Base-by-base conservation (phyloP, 2,113 vertebrate species). In the Eonycteris spelaea region DNA sequence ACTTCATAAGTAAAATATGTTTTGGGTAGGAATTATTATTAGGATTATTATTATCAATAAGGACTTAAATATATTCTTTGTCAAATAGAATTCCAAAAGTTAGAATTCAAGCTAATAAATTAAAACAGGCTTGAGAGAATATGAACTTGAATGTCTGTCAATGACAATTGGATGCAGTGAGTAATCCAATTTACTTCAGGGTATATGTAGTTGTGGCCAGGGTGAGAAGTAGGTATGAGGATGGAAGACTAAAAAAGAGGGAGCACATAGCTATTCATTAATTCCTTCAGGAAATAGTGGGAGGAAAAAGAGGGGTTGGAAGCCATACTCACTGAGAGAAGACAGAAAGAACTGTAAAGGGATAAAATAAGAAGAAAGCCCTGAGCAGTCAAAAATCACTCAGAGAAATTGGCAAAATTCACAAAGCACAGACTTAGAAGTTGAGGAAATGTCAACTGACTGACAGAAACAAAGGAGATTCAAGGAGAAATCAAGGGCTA, bases 91-190 rank as follows among this genome's bases (percentile, higher is more conserved):
- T 93, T 53, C 91, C 80, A 74, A 93, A 97, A 95, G 87, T 96
- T 92, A 80, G 86, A 97, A 97, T 96, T 97, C 95, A 95, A 96
- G 88, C 86, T 89, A 96, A 97, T 96, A 97, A 94, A 97, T 96
- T 96, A 95, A 96, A 98, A 90, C 65, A 96, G 88, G 91, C 97
- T 97, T 85, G 74, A 97, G 95, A 93, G 97, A 19, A 96, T 96
- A 91, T 96, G 97, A 98, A 96, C 91, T 97, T 97, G 96, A 95
- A 86, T 90, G 94, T 90, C 97, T 97, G 88, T 97, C 96, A 98
- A 97, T 97, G 97, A 97, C 97, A 97, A 97, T 93, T 96, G 94
- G 78, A 97, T 97, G 86, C 97, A 93, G 97, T 96, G 97, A 97
- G 94, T 97, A 98, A 98, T 97, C 91, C 95, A 97, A 96, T 97